Base-by-base conservation (phyloP, 2,888 invertebrate genomes). In the Abrostola triplasia region DNA sequence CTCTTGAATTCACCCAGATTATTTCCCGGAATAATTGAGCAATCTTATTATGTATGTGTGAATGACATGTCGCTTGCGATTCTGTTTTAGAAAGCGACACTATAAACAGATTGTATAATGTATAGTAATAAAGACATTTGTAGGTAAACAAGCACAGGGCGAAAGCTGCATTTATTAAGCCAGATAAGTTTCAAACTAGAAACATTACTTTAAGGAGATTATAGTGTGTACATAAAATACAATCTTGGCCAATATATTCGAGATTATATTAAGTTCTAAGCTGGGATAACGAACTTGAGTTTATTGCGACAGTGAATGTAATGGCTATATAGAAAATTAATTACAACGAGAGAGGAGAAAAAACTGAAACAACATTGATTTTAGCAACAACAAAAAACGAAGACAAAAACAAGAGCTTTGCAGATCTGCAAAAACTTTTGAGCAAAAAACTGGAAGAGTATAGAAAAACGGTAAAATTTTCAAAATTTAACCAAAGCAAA, bases 21-120 rank as follows among this genome's bases (percentile, higher is more conserved):
- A 74, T 82, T 82, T 82, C 77, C 69, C 60, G 76, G 79, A 75
- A 76, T 77, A 76, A 83, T 88, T 88, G 83, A 65, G 87, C 81
- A 88, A 89, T 76, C 83, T 80, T 68, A 76, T 84, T 86, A 80
- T 67, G 84, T 85, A 87, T 84, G 88, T 86, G 84, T 80, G 85
- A 86, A 78, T 75, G 60, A 72, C 50, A 70, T 68, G 67, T 69
- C 42, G 58, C 69, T 73, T 64, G 80, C 78, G 55, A 79, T 76
- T 78, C 76, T 70, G 68, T 73, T 76, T 64, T 76, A 74, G 80
- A 77, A 77, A 78, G 73, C 80, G 70, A 73, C 70, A 65, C 58
- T 62, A 75, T 77, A 83, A 76, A 80, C 72, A 61, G 76, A 73
- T 67, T 67, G 79, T 74, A 76, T 77, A 73, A 80, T 80, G 80